Conservation (phyloP, 2,113 vertebrate genomes). For the Myxocyprinus asiaticus region DNA sequence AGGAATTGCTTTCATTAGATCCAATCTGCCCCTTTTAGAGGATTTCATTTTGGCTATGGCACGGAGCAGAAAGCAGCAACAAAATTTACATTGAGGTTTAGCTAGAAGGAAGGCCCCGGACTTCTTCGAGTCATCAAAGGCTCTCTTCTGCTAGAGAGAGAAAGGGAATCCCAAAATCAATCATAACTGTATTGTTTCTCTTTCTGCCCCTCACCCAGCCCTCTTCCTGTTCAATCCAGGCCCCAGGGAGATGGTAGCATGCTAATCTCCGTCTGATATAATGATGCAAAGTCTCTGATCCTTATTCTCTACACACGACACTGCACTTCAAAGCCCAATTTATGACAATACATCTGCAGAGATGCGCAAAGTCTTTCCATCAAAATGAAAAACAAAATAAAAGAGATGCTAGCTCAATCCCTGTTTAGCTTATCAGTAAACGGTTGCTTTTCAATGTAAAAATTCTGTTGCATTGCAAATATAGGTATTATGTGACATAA, state of each 20-base stretch:
- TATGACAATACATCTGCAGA: slow-evolving; percentile 6
- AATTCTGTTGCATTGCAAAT: neutral
- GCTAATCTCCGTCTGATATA: slow-evolving; percentile 13
- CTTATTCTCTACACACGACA: slow-evolving; percentile 16
- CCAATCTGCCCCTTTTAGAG: slow-evolving; percentile 41
- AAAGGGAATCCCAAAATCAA: slow-evolving; percentile 45
- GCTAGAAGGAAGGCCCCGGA: slow-evolving; percentile 60
- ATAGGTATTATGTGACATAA: slow-evolving; percentile 6
- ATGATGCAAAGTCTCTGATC: slow-evolving; percentile 36
- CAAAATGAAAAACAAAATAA: slow-evolving; percentile 17
- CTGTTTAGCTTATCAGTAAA: slow-evolving; percentile 1
- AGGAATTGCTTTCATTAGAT: slow-evolving; percentile 52
- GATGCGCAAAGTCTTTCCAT: slow-evolving; percentile 24
- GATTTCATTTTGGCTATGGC: slow-evolving; percentile 35
- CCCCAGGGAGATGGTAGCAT: slow-evolving; percentile 7
- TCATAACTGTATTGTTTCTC: slow-evolving; percentile 44
- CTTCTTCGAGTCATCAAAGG: slow-evolving; percentile 58
- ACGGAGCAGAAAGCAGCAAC: slow-evolving; percentile 30
- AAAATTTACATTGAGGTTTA: slow-evolving; percentile 61
- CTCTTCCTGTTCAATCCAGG: neutral
- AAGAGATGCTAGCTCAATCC: neutral
- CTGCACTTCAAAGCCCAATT: slow-evolving; percentile 26
- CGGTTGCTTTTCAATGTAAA: slow-evolving; percentile 6
- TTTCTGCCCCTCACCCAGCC: slow-evolving; percentile 27
- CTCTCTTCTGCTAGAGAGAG: slow-evolving; percentile 3